These are phyloP conservation scores for Nephrotoma guestfalica DNA, from an alignment of 2,888 invertebrate genomes.

Conservation along the genomic window DNA sequence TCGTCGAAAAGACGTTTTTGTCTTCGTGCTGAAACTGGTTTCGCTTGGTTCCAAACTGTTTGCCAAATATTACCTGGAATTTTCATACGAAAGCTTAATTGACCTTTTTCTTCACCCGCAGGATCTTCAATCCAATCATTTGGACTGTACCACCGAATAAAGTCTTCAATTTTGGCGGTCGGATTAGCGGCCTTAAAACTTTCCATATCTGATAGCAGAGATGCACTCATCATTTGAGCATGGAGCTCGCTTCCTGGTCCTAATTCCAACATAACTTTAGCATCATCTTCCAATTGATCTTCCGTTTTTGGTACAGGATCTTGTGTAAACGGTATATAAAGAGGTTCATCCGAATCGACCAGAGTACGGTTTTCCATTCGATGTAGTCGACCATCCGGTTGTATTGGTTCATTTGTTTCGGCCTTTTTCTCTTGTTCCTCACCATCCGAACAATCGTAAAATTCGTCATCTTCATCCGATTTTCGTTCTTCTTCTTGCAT, in stretches of 20 bases:
- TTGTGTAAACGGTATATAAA: constrained; percentile 73
- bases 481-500: constrained; percentile 11
- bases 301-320: constrained; percentile 96
- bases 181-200: constrained; percentile 99
- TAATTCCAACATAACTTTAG: constrained; percentile 73
- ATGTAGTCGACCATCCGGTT: constrained; percentile 54
- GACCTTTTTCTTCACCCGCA: constrained; percentile 34
- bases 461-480: constrained; percentile 49
- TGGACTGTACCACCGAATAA: constrained; percentile 97
- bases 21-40: constrained; percentile 72
- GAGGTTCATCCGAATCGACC: constrained; percentile 49
- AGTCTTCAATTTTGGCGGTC: constrained; percentile 77
- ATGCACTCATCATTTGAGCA: constrained; percentile 90
- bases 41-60: constrained; percentile 79
- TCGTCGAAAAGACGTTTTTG: constrained; percentile 94
- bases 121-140: constrained; percentile 71
- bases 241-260: constrained; percentile 74
- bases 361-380: constrained; percentile 52
- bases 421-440: constrained; percentile 17
- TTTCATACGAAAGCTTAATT: constrained; percentile 76
- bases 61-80: constrained; percentile 87
- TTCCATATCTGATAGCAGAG: constrained; percentile 93
- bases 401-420: constrained; percentile 37
- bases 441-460: constrained; percentile 63
- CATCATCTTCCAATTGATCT: constrained; percentile 88